Percentiles rank a stretch among this genome's conserved stretches.
phyloP scores from a whole-genome alignment of 2,113 vertebrate species.

The Lasiurus borealis region DNA sequence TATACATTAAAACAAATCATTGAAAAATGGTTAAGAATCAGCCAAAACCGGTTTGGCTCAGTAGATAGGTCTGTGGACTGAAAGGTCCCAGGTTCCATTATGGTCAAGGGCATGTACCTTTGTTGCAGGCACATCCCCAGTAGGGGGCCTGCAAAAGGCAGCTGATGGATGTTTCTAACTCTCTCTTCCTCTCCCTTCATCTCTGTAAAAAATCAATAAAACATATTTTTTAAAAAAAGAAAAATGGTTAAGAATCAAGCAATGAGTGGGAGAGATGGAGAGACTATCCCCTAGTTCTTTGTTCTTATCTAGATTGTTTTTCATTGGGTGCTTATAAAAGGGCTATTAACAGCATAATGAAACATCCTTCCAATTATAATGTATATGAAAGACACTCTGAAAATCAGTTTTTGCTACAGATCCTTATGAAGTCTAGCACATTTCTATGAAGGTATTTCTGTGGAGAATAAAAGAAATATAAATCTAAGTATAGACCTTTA shows the following conservation, averaged over 20 bases:
- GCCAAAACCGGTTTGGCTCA: no score
- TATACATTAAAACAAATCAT: slow-evolving; percentile 48
- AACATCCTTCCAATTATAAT: slow-evolving; percentile 10
- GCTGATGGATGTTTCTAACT: no score
- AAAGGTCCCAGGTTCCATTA: no score
- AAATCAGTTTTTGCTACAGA: neutral
- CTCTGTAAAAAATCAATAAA: no score
- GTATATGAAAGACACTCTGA: neutral
- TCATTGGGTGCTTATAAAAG: neutral
- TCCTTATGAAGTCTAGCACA: neutral
- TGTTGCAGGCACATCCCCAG: no score
- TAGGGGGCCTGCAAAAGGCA: no score
- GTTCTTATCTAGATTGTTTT: neutral
- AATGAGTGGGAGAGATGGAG: neutral
- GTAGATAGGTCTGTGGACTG: no score
- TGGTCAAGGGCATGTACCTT: no score
- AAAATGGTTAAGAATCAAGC: neutral
- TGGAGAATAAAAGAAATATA: slow-evolving; percentile 31
- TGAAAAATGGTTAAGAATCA: neutral
- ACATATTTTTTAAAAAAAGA: neutral
- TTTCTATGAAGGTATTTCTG: slow-evolving; percentile 1
- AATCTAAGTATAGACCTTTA: slow-evolving; percentile 2
- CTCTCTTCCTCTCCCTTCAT: no score
- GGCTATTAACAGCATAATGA: neutral
- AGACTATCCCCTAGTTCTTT: neutral